These are phyloP conservation scores for Hoplias malabaricus DNA, from an alignment of 2,113 vertebrate species.

Conservation along the genomic window DNA sequence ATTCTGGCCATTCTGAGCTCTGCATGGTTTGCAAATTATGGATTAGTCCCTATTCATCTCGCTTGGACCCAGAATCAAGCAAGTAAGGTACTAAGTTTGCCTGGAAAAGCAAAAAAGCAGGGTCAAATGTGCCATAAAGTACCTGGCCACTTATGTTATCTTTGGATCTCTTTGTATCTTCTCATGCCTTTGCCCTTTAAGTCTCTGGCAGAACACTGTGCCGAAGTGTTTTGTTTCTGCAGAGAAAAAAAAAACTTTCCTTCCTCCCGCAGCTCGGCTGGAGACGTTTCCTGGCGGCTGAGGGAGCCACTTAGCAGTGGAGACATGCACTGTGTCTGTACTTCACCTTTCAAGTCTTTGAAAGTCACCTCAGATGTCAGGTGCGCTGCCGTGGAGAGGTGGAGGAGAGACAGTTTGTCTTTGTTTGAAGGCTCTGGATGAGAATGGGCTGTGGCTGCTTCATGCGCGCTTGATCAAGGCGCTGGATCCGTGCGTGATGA, in stretches of 20 bases:
- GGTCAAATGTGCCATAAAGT: no score
- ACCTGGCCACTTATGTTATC: no score
- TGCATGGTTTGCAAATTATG: no score
- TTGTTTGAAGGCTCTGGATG: slow-evolving; percentile 34
- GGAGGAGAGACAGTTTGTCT: slow-evolving; percentile 35
- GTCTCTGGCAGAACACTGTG: neutral
- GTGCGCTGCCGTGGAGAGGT: slow-evolving; percentile 25
- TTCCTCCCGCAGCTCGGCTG: slow-evolving; percentile 9
- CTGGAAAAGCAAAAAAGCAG: no score
- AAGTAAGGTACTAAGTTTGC: no score
- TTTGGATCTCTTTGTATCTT: neutral
- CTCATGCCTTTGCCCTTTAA: neutral
- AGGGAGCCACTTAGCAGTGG: slow-evolving; percentile 46
- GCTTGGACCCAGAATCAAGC: no score
- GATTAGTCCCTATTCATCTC: no score
- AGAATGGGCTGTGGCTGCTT: slow-evolving; percentile 22
- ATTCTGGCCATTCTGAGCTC: no score
- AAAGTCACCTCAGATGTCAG: slow-evolving; percentile 55
- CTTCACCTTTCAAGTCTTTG: slow-evolving; percentile 50
- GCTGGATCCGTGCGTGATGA: neutral
- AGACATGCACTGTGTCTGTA: slow-evolving; percentile 21
- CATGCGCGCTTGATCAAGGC: slow-evolving; percentile 11
- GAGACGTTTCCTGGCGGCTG: slow-evolving; percentile 30
- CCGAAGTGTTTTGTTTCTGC: neutral
- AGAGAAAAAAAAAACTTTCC: slow-evolving; percentile 12